phyloP scores from a whole-genome alignment of 2,888 invertebrate genomes.

The Tiliacea citrago region DNA sequence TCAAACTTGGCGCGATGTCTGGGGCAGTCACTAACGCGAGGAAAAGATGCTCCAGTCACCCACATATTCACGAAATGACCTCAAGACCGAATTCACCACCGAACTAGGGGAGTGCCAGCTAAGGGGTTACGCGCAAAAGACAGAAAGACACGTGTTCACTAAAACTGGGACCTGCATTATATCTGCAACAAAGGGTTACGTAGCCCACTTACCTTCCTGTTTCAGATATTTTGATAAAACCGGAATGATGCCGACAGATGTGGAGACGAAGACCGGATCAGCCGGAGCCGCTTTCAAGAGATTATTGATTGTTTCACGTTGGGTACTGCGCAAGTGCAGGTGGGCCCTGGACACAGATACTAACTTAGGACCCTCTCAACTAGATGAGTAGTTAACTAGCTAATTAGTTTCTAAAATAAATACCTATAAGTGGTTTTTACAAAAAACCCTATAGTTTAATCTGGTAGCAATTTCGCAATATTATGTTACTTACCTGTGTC shows the following conservation, averaged over 20 bases:
- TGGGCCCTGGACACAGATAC: conserved; percentile 5
- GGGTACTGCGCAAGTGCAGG: conserved; percentile 54
- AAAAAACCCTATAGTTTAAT: not conserved
- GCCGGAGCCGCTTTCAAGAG: conserved; percentile 1
- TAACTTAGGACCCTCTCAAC: not conserved
- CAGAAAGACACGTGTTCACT: conserved; percentile 2
- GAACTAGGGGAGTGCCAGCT: not conserved
- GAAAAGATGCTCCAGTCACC: conserved; percentile 24
- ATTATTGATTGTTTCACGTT: conserved; percentile 43
- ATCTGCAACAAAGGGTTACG: not conserved
- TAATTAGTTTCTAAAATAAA: not conserved
- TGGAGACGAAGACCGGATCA: conserved; percentile 1
- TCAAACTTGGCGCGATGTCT: not conserved
- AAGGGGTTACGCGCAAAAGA: conserved; percentile 2
- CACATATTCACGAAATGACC: conserved; percentile 27
- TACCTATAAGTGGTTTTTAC: not conserved
- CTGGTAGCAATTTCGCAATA: not conserved
- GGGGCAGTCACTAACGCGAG: not conserved
- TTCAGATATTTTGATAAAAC: conserved; percentile 29
- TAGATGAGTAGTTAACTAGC: not conserved
- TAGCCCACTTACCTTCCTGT: conserved; percentile 42
- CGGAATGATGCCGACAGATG: conserved; percentile 33
- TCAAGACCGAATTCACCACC: conserved; percentile 12
- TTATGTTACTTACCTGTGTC: not conserved
- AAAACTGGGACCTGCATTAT: not conserved